A percentile compares a stretch with the other conserved stretches of the same genome.
Conservation (phyloP, 2,888 invertebrate species). For the Mimas tiliae region DNA sequence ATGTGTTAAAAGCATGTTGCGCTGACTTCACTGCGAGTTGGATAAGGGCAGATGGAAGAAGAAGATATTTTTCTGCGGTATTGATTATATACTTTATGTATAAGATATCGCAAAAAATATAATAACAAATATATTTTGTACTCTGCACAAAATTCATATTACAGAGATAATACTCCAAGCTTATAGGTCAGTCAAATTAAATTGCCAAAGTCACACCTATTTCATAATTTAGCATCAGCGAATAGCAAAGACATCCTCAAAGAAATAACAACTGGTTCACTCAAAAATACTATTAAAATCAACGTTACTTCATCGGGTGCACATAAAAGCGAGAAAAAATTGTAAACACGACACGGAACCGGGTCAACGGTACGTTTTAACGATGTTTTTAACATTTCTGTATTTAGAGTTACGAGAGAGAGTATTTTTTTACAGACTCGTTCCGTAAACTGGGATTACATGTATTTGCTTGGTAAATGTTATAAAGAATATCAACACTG, state of each 20-base stretch:
- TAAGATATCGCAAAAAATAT: too few relatives aligned
- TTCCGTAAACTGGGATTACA: conserved; percentile 60
- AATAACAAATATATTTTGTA: too few relatives aligned
- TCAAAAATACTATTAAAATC: conserved; percentile 11
- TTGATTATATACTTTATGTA: too few relatives aligned
- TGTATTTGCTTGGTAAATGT: conserved; percentile 40
- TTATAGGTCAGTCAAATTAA: too few relatives aligned
- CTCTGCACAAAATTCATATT: too few relatives aligned
- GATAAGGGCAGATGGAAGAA: too few relatives aligned
- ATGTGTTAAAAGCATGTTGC: too few relatives aligned
- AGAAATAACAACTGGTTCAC: neutral
- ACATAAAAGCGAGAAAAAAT: conserved; percentile 40
- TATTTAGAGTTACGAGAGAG: conserved; percentile 51
- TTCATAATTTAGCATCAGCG: neutral
- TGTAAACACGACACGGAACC: conserved; percentile 52
- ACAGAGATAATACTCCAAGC: too few relatives aligned
- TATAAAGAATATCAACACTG: neutral
- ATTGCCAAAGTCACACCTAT: neutral
- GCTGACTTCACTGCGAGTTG: too few relatives aligned
- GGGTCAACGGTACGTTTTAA: conserved; percentile 60
- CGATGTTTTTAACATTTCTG: conserved; percentile 55
- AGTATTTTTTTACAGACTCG: conserved; percentile 45
- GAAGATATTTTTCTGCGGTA: too few relatives aligned
- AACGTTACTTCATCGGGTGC: conserved; percentile 35
- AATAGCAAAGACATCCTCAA: neutral